Evolutionary conservation across 2,888 invertebrate genomes (phyloP).

Genomic region (Polymixis lichenea): DNA sequence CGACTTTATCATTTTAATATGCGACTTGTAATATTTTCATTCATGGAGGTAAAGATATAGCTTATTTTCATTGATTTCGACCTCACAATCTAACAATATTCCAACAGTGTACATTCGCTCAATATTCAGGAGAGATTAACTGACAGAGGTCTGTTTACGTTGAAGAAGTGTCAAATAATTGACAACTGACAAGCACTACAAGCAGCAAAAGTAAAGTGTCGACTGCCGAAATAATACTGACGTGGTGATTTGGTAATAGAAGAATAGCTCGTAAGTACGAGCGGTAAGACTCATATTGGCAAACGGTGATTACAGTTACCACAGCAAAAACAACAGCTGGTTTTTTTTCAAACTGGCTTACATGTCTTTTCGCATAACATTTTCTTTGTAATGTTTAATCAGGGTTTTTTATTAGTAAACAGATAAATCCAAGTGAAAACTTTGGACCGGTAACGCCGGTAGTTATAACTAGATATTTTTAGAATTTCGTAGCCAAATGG

Average conservation of each 20-base stretch:
- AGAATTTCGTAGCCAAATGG: too few species aligned
- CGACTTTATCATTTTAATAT: slow-evolving; percentile 64
- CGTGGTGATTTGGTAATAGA: slow-evolving; percentile 5
- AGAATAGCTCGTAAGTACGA: rapidly evolving
- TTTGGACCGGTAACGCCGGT: too few species aligned
- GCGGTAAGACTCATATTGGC: background rate
- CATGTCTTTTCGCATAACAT: background rate
- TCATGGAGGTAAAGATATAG: background rate
- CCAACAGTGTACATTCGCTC: background rate
- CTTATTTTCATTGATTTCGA: slow-evolving; percentile 15
- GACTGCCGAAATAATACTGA: background rate
- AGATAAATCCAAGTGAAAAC: background rate
- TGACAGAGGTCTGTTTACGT: slow-evolving; percentile 36
- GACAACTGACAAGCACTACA: slow-evolving; percentile 19
- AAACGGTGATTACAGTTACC: background rate
- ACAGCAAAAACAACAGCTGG: background rate
- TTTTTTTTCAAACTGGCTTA: background rate
- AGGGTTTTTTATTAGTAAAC: background rate
- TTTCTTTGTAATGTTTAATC: background rate
- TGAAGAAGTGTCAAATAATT: background rate
- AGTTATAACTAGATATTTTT: too few species aligned
- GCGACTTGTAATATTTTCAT: background rate
- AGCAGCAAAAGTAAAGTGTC: background rate
- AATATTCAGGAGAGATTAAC: background rate
- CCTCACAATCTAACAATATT: background rate